Base-by-base conservation (phyloP, 2,888 invertebrate genomes). In the Drosophila siamana region DNA sequence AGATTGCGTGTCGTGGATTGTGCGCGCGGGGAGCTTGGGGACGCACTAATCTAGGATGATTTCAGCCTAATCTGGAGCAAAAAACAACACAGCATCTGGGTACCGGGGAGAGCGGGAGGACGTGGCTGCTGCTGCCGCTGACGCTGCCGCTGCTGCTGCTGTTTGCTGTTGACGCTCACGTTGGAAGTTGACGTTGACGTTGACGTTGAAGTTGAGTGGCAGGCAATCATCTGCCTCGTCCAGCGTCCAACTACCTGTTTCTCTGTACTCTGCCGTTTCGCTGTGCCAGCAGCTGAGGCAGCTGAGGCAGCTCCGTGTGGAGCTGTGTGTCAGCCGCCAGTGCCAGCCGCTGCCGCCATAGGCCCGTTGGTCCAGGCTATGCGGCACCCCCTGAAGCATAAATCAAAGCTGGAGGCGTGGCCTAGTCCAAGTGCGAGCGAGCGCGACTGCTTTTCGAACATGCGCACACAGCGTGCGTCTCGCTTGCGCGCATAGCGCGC, bases 41-140 rank as follows among this genome's bases (percentile, higher is more conserved):
- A 80, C 72, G 74, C 76, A 84, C 90, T 90, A 89, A 89, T 90
- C 89, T 89, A 77, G 82, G 80, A 84, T 86, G 81, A 84, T 88
- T 88, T 84, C 78, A 71, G 88, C 89, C 89, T 89, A 89, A 89
- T 89, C 83, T 86, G 77, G 89, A 86, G 78, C 82, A 78, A 66
- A 86, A 82, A 70, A 74, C 66, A 73, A 65, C 55, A 70, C 33
- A 36, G 54, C 57, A 57, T 59, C 43, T 60, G 30, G 24, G 28
- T 3, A 44, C 40, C 2, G 19, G 19, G 19, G 19, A 1, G 19
- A 19, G 19, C 3, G 19, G 19, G 19, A 3, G 19, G 19, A 1
- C 2, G 19, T 19, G 19, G 41, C 19, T 28, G n/a, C 36, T 11
- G 33, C 16, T n/a, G 51, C 8, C 43, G 48, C 19, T 50, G 28